phyloP scores from a whole-genome alignment of 1,140 invertebrate species.

The Ctenoplectra terminalis region DNA sequence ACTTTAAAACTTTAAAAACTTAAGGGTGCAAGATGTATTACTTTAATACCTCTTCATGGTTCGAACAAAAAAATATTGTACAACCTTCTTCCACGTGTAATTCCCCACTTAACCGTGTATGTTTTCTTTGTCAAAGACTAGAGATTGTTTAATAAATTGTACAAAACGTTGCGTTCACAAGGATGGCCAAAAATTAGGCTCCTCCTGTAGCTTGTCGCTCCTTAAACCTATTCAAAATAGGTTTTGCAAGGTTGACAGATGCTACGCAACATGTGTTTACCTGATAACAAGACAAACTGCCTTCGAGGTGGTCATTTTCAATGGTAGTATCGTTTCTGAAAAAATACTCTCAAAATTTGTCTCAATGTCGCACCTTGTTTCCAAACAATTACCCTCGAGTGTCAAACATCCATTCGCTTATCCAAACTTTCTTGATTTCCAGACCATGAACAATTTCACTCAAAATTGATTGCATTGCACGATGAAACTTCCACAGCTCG shows the following conservation, averaged over 20 bases:
- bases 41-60: neutral
- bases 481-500: neutral
- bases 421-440: neutral
- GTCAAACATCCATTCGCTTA: neutral
- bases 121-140: slow-evolving; percentile 24
- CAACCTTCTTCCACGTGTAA: slow-evolving; percentile 10
- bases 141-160: slow-evolving; percentile 41
- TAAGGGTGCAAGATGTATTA: neutral
- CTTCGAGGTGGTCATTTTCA: slow-evolving; percentile 62
- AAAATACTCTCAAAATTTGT: slow-evolving; percentile 39
- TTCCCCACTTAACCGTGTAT: neutral
- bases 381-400: neutral
- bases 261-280: neutral
- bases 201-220: neutral
- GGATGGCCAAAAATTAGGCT: slow-evolving; percentile 23
- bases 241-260: slow-evolving; percentile 3
- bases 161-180: slow-evolving; percentile 41
- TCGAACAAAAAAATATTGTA: neutral
- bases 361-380: slow-evolving; percentile 9
- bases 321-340: slow-evolving; percentile 6
- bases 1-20: neutral
- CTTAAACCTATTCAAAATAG: neutral
- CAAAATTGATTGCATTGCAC: neutral
- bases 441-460: neutral
- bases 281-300: slow-evolving; percentile 36